phyloP scores from a whole-genome alignment of 1,140 invertebrate genomes.

The Pomacea maculata region DNA sequence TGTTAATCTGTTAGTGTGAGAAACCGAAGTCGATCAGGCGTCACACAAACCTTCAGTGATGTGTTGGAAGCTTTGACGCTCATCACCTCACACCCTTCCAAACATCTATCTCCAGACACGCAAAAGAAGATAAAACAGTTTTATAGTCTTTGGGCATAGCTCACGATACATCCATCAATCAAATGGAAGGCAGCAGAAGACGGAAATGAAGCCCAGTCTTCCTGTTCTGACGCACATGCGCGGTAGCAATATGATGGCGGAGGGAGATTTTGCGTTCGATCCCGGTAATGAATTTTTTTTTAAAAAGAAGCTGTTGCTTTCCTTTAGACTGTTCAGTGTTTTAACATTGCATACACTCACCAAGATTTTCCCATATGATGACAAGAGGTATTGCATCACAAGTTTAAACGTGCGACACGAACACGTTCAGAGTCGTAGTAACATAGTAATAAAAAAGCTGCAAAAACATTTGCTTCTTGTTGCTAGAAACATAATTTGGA shows the following conservation, averaged over 20 bases:
- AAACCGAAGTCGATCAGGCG: too few species aligned
- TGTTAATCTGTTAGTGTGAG: too few species aligned
- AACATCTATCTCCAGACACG: too few species aligned
- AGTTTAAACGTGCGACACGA: not conserved
- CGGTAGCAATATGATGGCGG: slow-evolving; percentile 26
- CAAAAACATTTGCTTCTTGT: not conserved
- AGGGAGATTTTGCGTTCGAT: slow-evolving; percentile 35
- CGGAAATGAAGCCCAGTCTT: not conserved
- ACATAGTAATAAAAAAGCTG: not conserved
- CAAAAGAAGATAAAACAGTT: too few species aligned
- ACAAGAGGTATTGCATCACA: not conserved
- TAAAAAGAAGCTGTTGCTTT: not conserved
- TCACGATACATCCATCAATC: too few species aligned
- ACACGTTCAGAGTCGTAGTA: slow-evolving; percentile 4
- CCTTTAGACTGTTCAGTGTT: not conserved
- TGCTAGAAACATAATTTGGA: too few species aligned
- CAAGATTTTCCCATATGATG: not conserved
- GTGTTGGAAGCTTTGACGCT: too few species aligned
- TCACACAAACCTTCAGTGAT: too few species aligned
- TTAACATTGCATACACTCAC: not conserved
- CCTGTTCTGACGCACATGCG: slow-evolving; percentile 13
- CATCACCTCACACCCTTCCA: too few species aligned
- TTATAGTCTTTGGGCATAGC: too few species aligned
- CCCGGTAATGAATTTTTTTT: slow-evolving; percentile 30
- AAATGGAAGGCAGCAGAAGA: too few species aligned